phyloP scores from a whole-genome alignment of 2,888 invertebrate species.

The Sclerodermus sp. region DNA sequence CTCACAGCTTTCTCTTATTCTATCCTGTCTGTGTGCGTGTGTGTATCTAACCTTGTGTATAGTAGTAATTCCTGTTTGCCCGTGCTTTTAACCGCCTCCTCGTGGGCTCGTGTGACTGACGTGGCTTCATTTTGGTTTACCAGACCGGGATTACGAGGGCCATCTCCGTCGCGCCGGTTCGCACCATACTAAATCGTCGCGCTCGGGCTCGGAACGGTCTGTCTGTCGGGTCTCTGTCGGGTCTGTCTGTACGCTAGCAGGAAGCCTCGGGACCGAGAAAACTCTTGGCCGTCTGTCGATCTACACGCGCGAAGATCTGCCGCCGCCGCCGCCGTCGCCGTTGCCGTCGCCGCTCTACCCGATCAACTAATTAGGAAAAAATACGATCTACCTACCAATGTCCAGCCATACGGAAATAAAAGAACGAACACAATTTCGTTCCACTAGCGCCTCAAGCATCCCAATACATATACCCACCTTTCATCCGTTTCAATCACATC shows the following conservation, averaged over 20 bases:
- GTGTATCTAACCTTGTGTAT: too few relatives aligned
- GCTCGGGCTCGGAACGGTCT: constrained; percentile 48
- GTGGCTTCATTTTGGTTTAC: constrained; percentile 51
- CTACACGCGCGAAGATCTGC: constrained; percentile 51
- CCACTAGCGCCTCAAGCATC: too few relatives aligned
- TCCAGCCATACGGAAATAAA: too few relatives aligned
- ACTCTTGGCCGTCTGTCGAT: constrained; percentile 48
- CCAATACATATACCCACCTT: too few relatives aligned
- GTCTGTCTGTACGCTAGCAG: constrained; percentile 46
- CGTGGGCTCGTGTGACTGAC: constrained; percentile 39
- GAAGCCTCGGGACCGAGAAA: constrained; percentile 56
- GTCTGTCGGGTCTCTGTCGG: constrained; percentile 41
- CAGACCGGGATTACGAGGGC: constrained; percentile 78
- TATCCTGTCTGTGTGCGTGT: too few relatives aligned
- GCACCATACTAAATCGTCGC: constrained; percentile 74
- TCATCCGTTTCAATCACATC: too few relatives aligned
- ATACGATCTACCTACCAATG: too few relatives aligned
- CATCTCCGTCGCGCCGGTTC: constrained; percentile 82
- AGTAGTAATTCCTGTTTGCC: constrained; percentile 10
- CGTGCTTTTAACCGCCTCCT: constrained; percentile 23
- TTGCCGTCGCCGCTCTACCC: background rate
- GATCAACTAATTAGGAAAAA: background rate
- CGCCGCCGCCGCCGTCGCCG: constrained; percentile 25
- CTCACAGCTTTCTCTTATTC: background rate
- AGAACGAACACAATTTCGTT: too few relatives aligned